phyloP scores from a whole-genome alignment of 2,888 invertebrate species.

The Agrotis exclamationis region DNA sequence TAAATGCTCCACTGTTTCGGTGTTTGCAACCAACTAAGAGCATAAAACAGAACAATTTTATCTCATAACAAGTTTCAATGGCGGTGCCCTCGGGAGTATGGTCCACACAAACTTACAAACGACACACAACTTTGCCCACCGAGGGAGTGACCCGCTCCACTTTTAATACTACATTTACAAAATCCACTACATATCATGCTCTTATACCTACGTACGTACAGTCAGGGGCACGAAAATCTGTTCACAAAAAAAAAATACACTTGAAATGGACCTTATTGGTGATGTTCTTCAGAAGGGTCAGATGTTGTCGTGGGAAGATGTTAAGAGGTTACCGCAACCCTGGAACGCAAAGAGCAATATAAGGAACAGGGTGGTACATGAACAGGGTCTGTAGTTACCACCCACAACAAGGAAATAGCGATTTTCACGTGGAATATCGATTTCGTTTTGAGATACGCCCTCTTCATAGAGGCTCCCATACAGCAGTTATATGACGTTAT shows the following conservation, averaged over 20 bases:
- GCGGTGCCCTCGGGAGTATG: constrained; percentile 71
- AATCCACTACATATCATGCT: constrained; percentile 49
- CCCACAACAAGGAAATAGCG: too few relatives aligned
- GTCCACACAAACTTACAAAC: constrained; percentile 76
- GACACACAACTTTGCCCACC: constrained; percentile 68
- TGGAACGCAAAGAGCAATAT: too few relatives aligned
- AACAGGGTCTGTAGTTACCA: too few relatives aligned
- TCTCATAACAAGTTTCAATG: constrained; percentile 81
- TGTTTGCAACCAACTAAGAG: constrained; percentile 68
- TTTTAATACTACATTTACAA: constrained; percentile 60
- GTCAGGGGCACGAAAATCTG: not conserved
- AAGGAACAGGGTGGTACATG: too few relatives aligned
- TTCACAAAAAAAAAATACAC: not conserved
- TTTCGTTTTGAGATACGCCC: too few relatives aligned
- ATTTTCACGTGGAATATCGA: too few relatives aligned
- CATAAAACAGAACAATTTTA: constrained; percentile 77
- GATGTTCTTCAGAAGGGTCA: too few relatives aligned
- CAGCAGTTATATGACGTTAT: too few relatives aligned
- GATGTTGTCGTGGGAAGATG: too few relatives aligned
- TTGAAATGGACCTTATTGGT: not conserved
- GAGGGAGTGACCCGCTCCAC: constrained; percentile 66
- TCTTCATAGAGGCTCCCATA: too few relatives aligned
- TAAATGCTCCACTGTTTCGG: constrained; percentile 49
- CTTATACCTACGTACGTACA: constrained; percentile 5
- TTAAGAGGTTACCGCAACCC: too few relatives aligned